phyloP scores from a whole-genome alignment of 1,140 invertebrate genomes.

The Euwallacea similis region DNA sequence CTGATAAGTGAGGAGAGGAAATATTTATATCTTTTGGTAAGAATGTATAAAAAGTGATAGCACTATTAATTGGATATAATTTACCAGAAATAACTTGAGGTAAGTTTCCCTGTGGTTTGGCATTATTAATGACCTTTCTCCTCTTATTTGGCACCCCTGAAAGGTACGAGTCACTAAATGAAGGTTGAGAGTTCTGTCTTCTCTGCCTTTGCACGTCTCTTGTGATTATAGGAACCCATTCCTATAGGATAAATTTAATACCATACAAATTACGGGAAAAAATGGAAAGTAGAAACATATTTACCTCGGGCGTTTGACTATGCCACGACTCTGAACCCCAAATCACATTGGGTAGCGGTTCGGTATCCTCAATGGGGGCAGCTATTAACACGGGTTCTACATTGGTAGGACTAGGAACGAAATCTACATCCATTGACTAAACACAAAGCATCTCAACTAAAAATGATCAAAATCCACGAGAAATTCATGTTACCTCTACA shows the following conservation, averaged over 20 bases:
- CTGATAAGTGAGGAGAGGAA: too few species aligned
- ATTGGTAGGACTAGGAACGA: constrained; percentile 16
- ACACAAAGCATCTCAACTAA: background rate
- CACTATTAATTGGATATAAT: background rate
- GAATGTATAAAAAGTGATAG: too few species aligned
- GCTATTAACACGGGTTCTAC: constrained; percentile 3
- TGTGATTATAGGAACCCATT: constrained; percentile 82
- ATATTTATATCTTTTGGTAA: too few species aligned
- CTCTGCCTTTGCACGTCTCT: constrained; percentile 70
- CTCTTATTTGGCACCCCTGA: constrained; percentile 79
- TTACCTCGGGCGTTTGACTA: constrained; percentile 57
- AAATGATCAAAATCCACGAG: background rate
- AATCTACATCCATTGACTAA: constrained; percentile 53
- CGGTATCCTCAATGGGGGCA: constrained; percentile 38
- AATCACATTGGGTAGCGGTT: constrained; percentile 56
- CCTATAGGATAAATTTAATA: constrained; percentile 55
- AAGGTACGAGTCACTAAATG: constrained; percentile 82
- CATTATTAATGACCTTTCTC: constrained; percentile 66
- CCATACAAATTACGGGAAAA: background rate
- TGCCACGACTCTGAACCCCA: constrained; percentile 63
- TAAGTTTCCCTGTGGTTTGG: constrained; percentile 55
- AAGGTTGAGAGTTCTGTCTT: constrained; percentile 56
- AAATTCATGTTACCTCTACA: background rate
- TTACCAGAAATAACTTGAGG: constrained; percentile 53
- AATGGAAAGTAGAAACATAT: constrained; percentile 15